These are phyloP conservation scores for Syrista parreyssii DNA, from an alignment of 2,888 invertebrate species.

Conservation along the genomic window DNA sequence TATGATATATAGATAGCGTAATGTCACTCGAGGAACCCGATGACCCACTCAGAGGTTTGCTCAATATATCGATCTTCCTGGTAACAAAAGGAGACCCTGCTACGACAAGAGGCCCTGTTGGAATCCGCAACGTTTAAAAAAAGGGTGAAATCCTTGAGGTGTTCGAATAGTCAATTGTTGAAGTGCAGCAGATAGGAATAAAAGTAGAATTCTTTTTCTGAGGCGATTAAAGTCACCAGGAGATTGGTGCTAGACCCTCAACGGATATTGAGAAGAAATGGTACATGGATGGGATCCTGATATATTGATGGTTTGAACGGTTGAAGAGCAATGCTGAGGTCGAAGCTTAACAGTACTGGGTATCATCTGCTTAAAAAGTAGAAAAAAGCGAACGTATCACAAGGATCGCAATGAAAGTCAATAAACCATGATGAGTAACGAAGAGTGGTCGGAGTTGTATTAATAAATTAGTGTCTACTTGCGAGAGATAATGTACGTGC, in stretches of 20 bases:
- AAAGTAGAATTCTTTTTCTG: neutral
- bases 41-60: constrained; percentile 44
- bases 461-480: constrained; percentile 61
- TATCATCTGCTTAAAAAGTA: neutral
- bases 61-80: constrained; percentile 59
- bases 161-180: neutral
- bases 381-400: constrained; percentile 21
- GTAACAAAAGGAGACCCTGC: constrained; percentile 34
- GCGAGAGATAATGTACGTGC: constrained; percentile 30
- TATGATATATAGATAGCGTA: neutral
- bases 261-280: neutral
- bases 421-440: constrained; percentile 58
- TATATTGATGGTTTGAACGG: neutral
- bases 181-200: neutral
- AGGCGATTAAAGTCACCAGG: neutral
- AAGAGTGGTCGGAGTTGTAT: constrained; percentile 51
- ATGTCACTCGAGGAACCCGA: constrained; percentile 12
- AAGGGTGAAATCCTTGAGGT: neutral
- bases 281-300: neutral
- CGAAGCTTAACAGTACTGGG: neutral
- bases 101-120: neutral
- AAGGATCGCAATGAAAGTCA: constrained; percentile 57
- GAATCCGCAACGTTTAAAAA: neutral
- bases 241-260: neutral
- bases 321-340: neutral